Evolutionary conservation across 2,113 vertebrate species (phyloP).

Genomic region (Odocoileus hemionus): DNA sequence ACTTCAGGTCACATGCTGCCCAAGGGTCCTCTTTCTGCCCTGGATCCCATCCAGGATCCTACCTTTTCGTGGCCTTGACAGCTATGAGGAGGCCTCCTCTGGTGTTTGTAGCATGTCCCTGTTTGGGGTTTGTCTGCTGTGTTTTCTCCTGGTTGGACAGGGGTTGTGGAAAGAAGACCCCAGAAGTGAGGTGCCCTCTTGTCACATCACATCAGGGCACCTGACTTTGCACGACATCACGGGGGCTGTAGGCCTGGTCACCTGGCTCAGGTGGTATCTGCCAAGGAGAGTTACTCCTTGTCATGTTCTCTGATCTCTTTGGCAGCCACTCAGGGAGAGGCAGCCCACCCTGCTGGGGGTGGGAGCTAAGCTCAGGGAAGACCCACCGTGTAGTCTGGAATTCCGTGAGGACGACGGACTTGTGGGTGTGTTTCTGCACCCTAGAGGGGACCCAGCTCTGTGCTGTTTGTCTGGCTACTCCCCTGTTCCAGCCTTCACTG

Average conservation of each 20-base stretch:
- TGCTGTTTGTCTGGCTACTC: too few relatives aligned
- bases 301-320: too few relatives aligned
- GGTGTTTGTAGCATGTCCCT: neutral
- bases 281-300: neutral
- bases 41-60: neutral
- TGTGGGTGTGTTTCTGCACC: neutral
- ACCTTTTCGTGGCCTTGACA: too few relatives aligned
- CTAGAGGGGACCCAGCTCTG: neutral
- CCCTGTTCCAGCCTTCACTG: fast-evolving
- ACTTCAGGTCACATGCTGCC: neutral
- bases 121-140: neutral
- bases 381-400: fast-evolving
- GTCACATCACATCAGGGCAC: neutral
- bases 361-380: neutral
- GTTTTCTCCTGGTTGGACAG: neutral
- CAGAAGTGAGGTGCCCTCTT: neutral
- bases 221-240: neutral
- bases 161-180: neutral
- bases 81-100: too few relatives aligned
- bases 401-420: neutral
- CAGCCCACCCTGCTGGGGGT: neutral
- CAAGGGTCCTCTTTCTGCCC: neutral
- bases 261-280: neutral
- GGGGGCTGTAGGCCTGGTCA: neutral
- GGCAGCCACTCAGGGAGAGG: neutral